Base-by-base conservation (phyloP, 2,888 invertebrate genomes). In the Tetropium fuscum region DNA sequence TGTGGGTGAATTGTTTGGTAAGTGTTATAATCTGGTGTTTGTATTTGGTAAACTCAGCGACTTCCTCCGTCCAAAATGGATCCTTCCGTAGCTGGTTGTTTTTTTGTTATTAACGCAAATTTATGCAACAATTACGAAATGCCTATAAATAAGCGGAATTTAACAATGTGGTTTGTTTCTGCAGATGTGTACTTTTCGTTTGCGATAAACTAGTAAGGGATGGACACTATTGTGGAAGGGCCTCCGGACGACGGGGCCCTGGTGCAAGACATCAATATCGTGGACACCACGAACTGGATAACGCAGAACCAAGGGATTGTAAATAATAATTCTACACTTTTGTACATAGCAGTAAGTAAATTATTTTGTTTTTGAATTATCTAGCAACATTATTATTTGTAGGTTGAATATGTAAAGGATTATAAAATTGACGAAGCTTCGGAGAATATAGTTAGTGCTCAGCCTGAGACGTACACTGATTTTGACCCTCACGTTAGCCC, bases 321-420 rank as follows among this genome's bases (percentile, higher is more conserved):
- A n/a, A 51, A 51, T 43, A 72, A 73, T 49, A 77, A 76, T 67
- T 71, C 78, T 16, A 78, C 78, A 19, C 73, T 78, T 62, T 60
- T 81, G 36, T 80, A 79, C 51, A 81, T 81, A 53, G 78, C 79
- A 16, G 81, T 81, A 73, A 76, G 78, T 77, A 55, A 27, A 41
- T 18, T 7, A 7, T n/a, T 3, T 30, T 2, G 30, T 30, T 30
- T 30, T n/a, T n/a, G n/a, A n/a, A n/a, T n/a, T n/a, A n/a, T n/a
- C n/a, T n/a, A n/a, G n/a, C n/a, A n/a, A n/a, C n/a, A n/a, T n/a
- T n/a, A n/a, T n/a, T n/a, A n/a, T n/a, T 64, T 71, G 19, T 57
- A 81, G 81, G 81, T 81, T 30, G 81, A 80, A 69, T 81, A 81
- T 71, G 77, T 80, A 3, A 79, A 80, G 68, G 78, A 78, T 54